Evolutionary conservation across 2,888 invertebrate species (phyloP), one percentile per base, ranked within the genome.

Genomic region (Toxonevra muliebris): DNA sequence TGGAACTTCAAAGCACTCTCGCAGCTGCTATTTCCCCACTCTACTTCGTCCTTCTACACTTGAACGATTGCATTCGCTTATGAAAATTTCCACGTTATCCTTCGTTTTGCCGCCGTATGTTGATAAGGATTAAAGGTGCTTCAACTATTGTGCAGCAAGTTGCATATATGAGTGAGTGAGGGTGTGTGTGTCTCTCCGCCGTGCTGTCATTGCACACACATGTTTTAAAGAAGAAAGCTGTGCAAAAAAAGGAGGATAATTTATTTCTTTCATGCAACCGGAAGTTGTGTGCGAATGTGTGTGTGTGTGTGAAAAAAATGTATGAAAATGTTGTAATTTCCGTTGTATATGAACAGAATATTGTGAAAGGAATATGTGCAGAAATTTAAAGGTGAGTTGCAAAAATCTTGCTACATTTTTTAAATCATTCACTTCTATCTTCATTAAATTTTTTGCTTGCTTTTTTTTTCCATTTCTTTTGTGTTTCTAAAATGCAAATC

Each of bases 121-220:
- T 11, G 7, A 57, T 50, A 64, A 64, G 64, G 64, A 64, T 64
- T 64, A 64, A 64, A 64, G 64, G 64, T 64, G 64, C 57, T 64
- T 64, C 63, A 63, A 57, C 57, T 64, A 50, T 41, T 12, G 17
- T 8, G 50, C 40, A 41, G 15, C 19, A 19, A 19, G n/a, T n/a
- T 19, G 19, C 60, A 43, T 48, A 30, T n/a, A 48, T 2, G 20
- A 13, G 48, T 20, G 52, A 20, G n/a, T n/a, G n/a, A 1, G 20
- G 12, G 48, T 30, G 30, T 30, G 30, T 30, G 30, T 30, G 30
- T 30, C 30, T 30, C 30, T 7, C 7, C 7, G 30, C 30, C 7
- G 2, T 7, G 30, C 30, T 30, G 30, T 30, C 30, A 30, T 30
- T 30, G 7, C 30, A 30, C 30, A 30, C 30, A 30, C 30, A 4